Base-by-base conservation (phyloP, 2,113 vertebrate genomes). In the Hippocampus guttulatus region DNA sequence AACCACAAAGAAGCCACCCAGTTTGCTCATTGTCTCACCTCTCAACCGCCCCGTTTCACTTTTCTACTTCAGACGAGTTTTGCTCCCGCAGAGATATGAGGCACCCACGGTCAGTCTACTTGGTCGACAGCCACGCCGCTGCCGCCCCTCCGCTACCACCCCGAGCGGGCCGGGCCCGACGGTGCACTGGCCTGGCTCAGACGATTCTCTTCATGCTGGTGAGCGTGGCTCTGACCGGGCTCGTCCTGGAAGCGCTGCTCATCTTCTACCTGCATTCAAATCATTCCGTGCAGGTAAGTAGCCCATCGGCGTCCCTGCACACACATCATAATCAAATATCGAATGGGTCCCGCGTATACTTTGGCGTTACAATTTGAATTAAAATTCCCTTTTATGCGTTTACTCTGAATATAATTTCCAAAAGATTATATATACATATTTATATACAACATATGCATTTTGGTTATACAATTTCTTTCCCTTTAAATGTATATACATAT, bases 191-290 rank as follows among this genome's bases (percentile, higher is more conserved):
- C 0, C 6, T 4, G 0, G 6, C 47, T 0, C 80, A 87, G 69
- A 88, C 18, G 18, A 41, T 92, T 66, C 81, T 96, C 76, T 83
- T 81, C 3, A 0, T 92, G 30, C 75, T 93, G 64, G 77, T 94
- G 40, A 49, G 81, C 66, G 8, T 95, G 77, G 76, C 92, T 0
- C 49, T 91, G 20, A 68, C 57, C 0, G 92, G 88, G 16, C 73
- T 94, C 73, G 71, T 68, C 0, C 49, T 92, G 2, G 92, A 95
- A 71, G 93, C 90, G 62, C 93, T 87, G 81, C 90, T 94, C 68
- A 90, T 96, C 83, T 91, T 88, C 72, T 51, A 8, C 1, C 85
- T 92, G 47, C 84, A 91, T 73, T 38, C 57, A 0, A 0, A 12
- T 4, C 7, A 69, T 12, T 6, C 30, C 62, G 87, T 90, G 69